These are phyloP conservation scores for Malthinus seriepunctatus DNA, from an alignment of 2,888 invertebrate genomes.

Conservation along the genomic window DNA sequence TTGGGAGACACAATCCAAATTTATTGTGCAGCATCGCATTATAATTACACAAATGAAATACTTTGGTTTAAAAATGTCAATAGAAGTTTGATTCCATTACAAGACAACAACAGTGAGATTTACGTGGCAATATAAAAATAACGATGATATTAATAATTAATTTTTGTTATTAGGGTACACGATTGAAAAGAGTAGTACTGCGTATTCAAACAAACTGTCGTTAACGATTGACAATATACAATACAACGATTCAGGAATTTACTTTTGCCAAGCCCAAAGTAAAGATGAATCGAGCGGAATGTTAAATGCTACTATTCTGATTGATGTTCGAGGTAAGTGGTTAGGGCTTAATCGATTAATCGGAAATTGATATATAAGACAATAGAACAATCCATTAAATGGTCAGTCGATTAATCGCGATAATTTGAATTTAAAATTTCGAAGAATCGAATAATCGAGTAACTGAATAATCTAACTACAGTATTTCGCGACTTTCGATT, in stretches of 20 bases:
- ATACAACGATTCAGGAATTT: conserved; percentile 42
- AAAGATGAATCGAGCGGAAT: background rate
- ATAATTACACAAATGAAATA: conserved; percentile 57
- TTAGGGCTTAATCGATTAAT: too few relatives aligned
- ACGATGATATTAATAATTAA: too few relatives aligned
- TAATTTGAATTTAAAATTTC: too few relatives aligned
- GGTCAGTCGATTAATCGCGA: too few relatives aligned
- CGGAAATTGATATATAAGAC: too few relatives aligned
- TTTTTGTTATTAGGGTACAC: conserved; percentile 19
- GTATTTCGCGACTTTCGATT: too few relatives aligned
- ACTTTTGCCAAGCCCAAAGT: conserved; percentile 42
- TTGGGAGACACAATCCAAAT: conserved; percentile 61
- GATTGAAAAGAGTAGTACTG: conserved; percentile 36
- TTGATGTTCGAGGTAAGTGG: conserved; percentile 33
- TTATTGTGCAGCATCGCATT: conserved; percentile 62
- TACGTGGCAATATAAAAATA: too few relatives aligned
- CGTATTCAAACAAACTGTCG: conserved; percentile 48
- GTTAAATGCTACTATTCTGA: conserved; percentile 9
- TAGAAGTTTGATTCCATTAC: background rate
- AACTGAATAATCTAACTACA: too few relatives aligned
- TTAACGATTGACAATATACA: conserved; percentile 46
- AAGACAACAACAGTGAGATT: conserved; percentile 15
- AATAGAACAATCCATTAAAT: too few relatives aligned
- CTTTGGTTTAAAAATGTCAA: conserved; percentile 54
- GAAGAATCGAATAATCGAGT: too few relatives aligned